phyloP scores from a whole-genome alignment of 2,888 invertebrate genomes.

The Sericinus montela region DNA sequence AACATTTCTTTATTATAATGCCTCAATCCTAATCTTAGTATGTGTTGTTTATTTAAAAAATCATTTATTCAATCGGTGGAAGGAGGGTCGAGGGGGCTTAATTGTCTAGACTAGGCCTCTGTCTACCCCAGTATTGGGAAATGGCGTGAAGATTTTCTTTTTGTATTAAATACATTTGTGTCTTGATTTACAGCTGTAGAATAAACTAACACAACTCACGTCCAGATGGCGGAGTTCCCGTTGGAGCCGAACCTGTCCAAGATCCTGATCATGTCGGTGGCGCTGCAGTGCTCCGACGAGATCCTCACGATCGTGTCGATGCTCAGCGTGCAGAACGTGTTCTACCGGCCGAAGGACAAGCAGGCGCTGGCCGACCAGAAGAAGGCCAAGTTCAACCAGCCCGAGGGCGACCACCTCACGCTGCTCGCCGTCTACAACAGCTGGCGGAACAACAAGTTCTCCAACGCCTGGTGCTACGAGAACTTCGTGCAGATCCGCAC shows the following conservation, averaged over 20 bases:
- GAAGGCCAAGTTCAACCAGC: constrained; percentile 99
- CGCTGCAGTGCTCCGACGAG: constrained; percentile 98
- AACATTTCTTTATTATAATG: too few species aligned
- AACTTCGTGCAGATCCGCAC: constrained; percentile 99
- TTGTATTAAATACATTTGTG: too few species aligned
- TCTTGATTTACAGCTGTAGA: too few species aligned
- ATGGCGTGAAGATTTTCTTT: too few species aligned
- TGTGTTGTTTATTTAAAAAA: too few species aligned
- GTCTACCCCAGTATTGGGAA: too few species aligned
- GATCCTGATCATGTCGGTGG: constrained; percentile 99
- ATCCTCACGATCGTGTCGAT: constrained; percentile 98
- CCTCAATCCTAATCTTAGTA: too few species aligned
- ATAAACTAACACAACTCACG: too few species aligned
- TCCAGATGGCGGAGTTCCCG: constrained; percentile 99
- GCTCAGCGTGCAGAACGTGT: constrained; percentile 99
- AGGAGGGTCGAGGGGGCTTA: too few species aligned
- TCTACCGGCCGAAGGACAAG: constrained; percentile 94
- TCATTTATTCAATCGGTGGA: too few species aligned
- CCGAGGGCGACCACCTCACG: constrained; percentile 98
- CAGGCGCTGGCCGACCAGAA: constrained; percentile 98
- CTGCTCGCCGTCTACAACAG: constrained; percentile 99
- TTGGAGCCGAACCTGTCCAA: constrained; percentile 98
- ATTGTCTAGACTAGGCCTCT: too few species aligned
- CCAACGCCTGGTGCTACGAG: constrained; percentile 99
- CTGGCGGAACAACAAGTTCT: constrained; percentile 99